These are phyloP conservation scores for Ochropleura plecta DNA, from an alignment of 2,888 invertebrate species.

Conservation along the genomic window DNA sequence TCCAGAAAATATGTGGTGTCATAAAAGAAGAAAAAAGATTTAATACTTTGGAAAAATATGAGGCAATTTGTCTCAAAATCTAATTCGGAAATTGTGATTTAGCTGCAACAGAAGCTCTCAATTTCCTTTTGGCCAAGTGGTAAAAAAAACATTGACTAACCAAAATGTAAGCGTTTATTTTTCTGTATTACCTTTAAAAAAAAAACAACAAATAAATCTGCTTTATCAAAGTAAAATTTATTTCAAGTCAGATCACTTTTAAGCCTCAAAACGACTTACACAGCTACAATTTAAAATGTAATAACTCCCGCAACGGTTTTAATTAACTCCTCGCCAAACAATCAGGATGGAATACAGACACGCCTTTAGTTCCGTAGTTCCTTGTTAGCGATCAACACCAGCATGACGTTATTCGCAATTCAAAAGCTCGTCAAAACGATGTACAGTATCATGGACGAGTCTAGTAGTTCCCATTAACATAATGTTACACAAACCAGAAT, in stretches of 20 bases:
- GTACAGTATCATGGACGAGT: background rate
- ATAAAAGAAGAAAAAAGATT: background rate
- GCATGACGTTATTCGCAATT: background rate
- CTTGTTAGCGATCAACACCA: background rate
- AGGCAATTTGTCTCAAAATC: background rate
- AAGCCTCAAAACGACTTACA: background rate
- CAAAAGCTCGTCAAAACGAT: background rate
- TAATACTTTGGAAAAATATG: too few relatives aligned
- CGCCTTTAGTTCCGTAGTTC: background rate
- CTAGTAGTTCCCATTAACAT: conserved; percentile 13
- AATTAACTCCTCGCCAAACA: background rate
- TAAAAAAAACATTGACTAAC: background rate
- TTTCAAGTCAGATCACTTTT: background rate
- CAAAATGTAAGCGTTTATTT: background rate
- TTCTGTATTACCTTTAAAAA: too few relatives aligned
- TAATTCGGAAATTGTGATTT: background rate
- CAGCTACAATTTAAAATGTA: background rate
- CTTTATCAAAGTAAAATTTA: background rate
- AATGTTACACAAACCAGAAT: conserved; percentile 19
- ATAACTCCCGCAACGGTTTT: background rate
- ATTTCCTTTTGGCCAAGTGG: background rate
- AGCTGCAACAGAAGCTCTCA: background rate
- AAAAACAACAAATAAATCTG: background rate
- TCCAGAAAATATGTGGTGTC: background rate
- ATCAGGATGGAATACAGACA: background rate